Conservation (phyloP, 2,797 vertebrate species). For the Falco biarmicus region DNA sequence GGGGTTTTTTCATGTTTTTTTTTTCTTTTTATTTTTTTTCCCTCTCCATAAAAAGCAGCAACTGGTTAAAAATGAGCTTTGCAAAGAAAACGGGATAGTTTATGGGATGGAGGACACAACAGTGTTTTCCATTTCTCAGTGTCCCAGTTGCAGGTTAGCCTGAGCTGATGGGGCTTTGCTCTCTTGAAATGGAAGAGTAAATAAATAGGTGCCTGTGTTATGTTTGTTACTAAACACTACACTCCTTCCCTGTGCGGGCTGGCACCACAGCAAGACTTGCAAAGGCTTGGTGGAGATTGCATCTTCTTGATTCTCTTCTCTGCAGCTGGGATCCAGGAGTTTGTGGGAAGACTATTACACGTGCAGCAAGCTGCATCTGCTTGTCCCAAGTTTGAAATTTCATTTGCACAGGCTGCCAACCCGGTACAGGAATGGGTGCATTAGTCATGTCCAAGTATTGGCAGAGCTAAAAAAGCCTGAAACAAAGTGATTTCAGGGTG, state of each 20-base stretch:
- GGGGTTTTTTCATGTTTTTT: neutral
- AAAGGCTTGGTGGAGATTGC: neutral
- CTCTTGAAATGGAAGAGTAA: neutral
- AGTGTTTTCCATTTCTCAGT: neutral
- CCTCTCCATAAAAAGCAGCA: neutral
- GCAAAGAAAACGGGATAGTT: neutral
- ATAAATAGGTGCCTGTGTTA: neutral
- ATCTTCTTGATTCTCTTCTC: neutral
- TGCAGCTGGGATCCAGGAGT: neutral
- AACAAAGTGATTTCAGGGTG: slow-evolving; percentile 28
- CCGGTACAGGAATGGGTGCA: neutral
- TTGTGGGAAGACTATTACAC: neutral
- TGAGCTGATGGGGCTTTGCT: neutral
- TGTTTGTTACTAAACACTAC: neutral
- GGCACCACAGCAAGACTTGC: neutral
- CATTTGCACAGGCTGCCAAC: neutral
- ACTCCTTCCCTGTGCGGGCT: neutral
- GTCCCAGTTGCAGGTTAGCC: neutral
- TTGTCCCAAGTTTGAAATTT: neutral
- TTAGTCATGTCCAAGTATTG: neutral
- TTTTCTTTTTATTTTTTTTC: neutral
- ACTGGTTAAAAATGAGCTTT: neutral
- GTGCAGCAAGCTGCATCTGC: neutral
- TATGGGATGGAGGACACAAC: neutral
- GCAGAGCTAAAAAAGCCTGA: slow-evolving; percentile 14